Evolutionary conservation across 2,113 vertebrate species (phyloP), one percentile per base, ranked within the genome.

Genomic region (Psilopsiagon aymara): DNA sequence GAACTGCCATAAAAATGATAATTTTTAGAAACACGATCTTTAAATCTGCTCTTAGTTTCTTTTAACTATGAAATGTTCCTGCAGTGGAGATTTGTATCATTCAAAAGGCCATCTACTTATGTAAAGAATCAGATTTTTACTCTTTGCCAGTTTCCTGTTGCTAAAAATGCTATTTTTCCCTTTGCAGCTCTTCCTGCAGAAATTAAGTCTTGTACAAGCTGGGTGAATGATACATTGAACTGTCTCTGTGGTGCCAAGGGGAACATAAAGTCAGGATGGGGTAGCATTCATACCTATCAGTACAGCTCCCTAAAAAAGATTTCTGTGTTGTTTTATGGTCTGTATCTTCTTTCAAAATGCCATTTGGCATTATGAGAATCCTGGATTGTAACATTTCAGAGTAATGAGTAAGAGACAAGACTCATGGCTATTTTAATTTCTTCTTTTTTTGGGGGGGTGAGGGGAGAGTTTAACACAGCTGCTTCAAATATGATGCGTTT

Each of bases 191-290:
- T 68, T 71, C 55, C 59, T 86, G 41, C 53, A 86, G 88, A 70
- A 80, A 62, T 37, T 49, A 6, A 31, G 11, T 35, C 79, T 78
- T 46, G n/a, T 69, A 46, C 60, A 67, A 81, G 23, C 53, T 60
- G 44, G 33, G 55, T 51, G 93, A 96, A 93, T 49, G 81, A 66
- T 71, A 75, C 5, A 51, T 85, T 94, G 91, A 74, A 91, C 93
- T 92, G 74, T 63, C 37, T 91, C 66, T 63, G 18, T 43, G 11
- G 4, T 81, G 86, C 78, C 82, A 96, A 91, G 53, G 64, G 44
- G 78, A 92, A 47, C 67, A 82, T 44, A 49, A 88, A 90, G 37
- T 63, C 20, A 1, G 37, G 47, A 57, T 87, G 80, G 47, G 60
- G 75, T 20, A 55, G 51, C 19, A 43, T 68, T 89, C 41, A 27